A percentile compares a stretch with the other conserved stretches of the same genome.
These are phyloP conservation scores for Sceloporus tristichus DNA, from an alignment of 2,113 vertebrate genomes.

Conservation along the genomic window DNA sequence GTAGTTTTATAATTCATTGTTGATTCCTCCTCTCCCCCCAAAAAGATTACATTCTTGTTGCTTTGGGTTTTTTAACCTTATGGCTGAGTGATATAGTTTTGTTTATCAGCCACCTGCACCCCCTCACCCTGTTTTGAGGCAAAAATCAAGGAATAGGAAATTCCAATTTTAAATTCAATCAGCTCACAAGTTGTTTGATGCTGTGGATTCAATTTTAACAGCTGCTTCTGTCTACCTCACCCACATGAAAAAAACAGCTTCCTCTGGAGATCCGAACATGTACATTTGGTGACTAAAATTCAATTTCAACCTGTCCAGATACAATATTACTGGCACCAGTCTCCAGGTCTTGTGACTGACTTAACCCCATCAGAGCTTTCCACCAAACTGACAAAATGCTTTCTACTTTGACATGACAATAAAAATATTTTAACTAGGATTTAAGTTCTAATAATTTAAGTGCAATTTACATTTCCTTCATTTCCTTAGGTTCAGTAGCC, in stretches of 20 bases:
- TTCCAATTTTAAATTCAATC: conserved; percentile 80
- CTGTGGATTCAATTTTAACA: conserved; percentile 75
- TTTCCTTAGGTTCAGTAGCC: neutral
- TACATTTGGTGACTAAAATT: conserved; percentile 74
- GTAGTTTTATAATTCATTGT: conserved; percentile 34
- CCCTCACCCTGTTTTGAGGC: conserved; percentile 63
- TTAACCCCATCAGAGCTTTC: conserved; percentile 66
- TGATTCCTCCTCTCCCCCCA: conserved; percentile 41
- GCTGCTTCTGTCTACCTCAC: conserved; percentile 64
- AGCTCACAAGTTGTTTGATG: conserved; percentile 68
- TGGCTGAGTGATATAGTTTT: conserved; percentile 73
- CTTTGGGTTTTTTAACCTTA: conserved; percentile 67
- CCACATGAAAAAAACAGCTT: conserved; percentile 52
- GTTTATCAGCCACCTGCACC: conserved; percentile 73
- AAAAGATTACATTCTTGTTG: conserved; percentile 62
- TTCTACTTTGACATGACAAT: conserved; percentile 36
- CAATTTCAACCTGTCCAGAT: conserved; percentile 70
- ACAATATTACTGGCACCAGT: conserved; percentile 66
- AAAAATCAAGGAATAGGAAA: conserved; percentile 74
- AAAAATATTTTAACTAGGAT: conserved; percentile 16
- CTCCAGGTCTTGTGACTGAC: conserved; percentile 50
- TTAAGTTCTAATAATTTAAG: conserved; percentile 28
- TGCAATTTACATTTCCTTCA: neutral
- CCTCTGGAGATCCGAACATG: conserved; percentile 68
- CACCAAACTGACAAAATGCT: conserved; percentile 53